Percentiles rank a stretch among this genome's conserved stretches.
Conservation (phyloP, 2,797 vertebrate genomes). For the Catostomus latipinnis region DNA sequence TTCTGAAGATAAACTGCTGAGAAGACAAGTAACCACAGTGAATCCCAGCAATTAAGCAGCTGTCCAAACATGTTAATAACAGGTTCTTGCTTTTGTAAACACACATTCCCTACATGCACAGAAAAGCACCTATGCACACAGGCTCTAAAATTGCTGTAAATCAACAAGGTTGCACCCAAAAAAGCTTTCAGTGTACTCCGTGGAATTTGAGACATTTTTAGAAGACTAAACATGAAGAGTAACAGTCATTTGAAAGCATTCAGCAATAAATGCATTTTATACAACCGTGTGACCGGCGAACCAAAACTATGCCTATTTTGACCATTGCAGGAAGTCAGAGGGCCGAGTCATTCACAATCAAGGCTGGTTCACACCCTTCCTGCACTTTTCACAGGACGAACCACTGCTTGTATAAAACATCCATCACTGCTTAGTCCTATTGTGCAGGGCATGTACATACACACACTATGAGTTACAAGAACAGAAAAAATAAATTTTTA, state of each 20-base stretch:
- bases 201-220: neutral
- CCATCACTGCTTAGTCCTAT: neutral
- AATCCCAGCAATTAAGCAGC: conserved; percentile 16
- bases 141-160: neutral
- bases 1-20: conserved; percentile 3
- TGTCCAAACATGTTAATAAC: conserved; percentile 32
- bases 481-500: neutral
- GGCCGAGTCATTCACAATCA: conserved; percentile 49
- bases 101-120: conserved; percentile 9
- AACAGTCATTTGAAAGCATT: neutral
- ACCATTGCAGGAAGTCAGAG: conserved; percentile 50
- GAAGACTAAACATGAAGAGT: neutral
- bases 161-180: neutral
- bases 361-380: conserved; percentile 45
- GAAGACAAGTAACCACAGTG: neutral
- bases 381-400: conserved; percentile 27
- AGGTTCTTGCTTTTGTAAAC: conserved; percentile 14
- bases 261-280: neutral
- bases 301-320: conserved; percentile 24
- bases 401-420: neutral
- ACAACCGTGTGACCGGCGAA: neutral
- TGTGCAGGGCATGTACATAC: neutral
- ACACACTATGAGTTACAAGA: neutral
- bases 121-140: neutral
- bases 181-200: neutral